These are phyloP conservation scores for Athalia cordata DNA, from an alignment of 2,888 invertebrate species.

Conservation along the genomic window DNA sequence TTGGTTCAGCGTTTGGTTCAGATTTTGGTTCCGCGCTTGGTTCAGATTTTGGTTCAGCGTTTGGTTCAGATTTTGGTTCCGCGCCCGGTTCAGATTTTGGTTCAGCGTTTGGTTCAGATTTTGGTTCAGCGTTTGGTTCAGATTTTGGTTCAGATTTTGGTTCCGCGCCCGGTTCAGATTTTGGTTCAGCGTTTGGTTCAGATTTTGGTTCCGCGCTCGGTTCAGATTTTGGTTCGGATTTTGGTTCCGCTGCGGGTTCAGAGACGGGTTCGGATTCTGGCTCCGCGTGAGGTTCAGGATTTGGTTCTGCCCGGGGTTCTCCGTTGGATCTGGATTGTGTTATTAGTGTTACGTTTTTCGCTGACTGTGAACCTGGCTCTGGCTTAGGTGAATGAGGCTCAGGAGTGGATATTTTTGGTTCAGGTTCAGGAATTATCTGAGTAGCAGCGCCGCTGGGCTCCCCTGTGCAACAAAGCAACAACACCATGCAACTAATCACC, in stretches of 20 bases:
- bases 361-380: constrained; percentile 51
- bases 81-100: constrained; percentile 71
- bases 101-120: constrained; percentile 74
- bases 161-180: constrained; percentile 71
- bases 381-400: constrained; percentile 45
- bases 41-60: constrained; percentile 56
- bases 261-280: constrained; percentile 63
- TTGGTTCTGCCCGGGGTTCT: constrained; percentile 53
- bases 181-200: constrained; percentile 66
- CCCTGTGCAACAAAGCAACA: constrained; percentile 73
- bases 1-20: constrained; percentile 54
- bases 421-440: constrained; percentile 56
- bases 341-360: constrained; percentile 57
- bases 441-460: constrained; percentile 66
- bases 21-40: constrained; percentile 57
- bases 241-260: constrained; percentile 69
- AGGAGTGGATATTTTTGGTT: constrained; percentile 53
- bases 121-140: constrained; percentile 74
- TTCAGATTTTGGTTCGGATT: constrained; percentile 70
- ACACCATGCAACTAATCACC: constrained; percentile 65
- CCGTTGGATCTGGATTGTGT: constrained; percentile 11
- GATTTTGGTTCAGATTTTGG: constrained; percentile 74
- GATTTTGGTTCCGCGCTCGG: constrained; percentile 71
- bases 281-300: constrained; percentile 58
- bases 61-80: constrained; percentile 71